Evolutionary conservation across 2,113 vertebrate species (phyloP).

Genomic region (Pteronura brasiliensis): DNA sequence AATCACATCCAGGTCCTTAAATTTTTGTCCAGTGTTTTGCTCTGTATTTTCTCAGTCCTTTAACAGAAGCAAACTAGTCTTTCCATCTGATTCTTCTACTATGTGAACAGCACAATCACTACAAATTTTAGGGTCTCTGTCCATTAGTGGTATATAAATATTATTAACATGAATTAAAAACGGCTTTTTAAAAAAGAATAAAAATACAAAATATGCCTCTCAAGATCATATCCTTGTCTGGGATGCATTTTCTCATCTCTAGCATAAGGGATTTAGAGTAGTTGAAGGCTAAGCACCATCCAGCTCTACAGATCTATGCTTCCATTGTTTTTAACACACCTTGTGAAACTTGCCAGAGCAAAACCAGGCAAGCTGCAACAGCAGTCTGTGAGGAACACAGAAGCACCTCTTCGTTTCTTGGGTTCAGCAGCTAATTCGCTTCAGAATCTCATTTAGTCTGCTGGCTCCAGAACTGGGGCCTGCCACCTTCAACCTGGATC

Average conservation of each 20-base stretch:
- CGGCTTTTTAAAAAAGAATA: not conserved
- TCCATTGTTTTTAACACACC: not conserved
- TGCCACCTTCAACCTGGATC: not conserved
- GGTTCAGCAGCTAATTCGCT: not conserved
- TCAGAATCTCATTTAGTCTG: not conserved
- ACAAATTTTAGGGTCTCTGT: not conserved
- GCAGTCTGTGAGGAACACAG: not conserved
- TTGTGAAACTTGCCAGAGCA: conserved; percentile 12
- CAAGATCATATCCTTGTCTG: not conserved
- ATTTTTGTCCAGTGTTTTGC: not conserved
- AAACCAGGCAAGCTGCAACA: not conserved
- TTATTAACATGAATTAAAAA: not conserved
- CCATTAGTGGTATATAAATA: not conserved
- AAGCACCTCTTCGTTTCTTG: not conserved
- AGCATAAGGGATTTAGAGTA: not conserved
- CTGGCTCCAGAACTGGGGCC: not conserved
- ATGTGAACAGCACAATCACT: not conserved
- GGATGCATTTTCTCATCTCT: conserved; percentile 18
- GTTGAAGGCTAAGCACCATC: not conserved
- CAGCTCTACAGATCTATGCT: not conserved
- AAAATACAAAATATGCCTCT: not conserved
- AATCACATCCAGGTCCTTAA: not conserved
- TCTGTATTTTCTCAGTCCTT: not conserved
- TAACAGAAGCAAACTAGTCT: not conserved
- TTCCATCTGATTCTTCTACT: not conserved